A percentile compares a stretch with the other conserved stretches of the same genome.
Evolutionary conservation across 2,888 invertebrate genomes (phyloP).

Genomic region (Philaethria dido): DNA sequence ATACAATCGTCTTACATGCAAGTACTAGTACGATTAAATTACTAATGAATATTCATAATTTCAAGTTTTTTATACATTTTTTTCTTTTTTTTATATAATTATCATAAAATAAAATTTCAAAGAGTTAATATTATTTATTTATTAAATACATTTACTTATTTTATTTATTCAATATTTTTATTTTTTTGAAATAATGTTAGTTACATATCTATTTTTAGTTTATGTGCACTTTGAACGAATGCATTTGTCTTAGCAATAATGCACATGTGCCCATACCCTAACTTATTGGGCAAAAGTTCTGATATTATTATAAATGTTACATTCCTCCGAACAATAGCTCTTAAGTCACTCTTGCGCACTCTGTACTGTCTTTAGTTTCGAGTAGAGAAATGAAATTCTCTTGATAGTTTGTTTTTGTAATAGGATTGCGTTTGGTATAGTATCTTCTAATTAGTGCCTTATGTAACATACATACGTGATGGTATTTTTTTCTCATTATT

Average conservation of each 20-base stretch:
- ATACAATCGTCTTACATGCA: background rate
- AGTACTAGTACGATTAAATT: background rate
- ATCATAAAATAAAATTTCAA: background rate
- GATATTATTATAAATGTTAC: constrained; percentile 10
- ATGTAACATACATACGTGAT: constrained; percentile 35
- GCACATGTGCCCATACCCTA: background rate
- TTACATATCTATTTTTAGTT: no score
- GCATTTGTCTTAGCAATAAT: background rate
- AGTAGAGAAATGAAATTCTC: constrained; percentile 24
- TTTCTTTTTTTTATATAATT: background rate
- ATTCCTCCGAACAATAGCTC: constrained; percentile 24
- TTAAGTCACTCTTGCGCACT: constrained; percentile 20
- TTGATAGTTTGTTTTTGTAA: constrained; percentile 28
- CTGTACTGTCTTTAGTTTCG: constrained; percentile 3
- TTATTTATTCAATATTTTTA: no score
- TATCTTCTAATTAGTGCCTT: constrained; percentile 34
- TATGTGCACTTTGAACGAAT: no score
- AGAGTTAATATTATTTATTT: background rate
- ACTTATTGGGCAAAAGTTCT: background rate
- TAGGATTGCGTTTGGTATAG: constrained; percentile 29
- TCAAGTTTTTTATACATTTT: constrained; percentile 1
- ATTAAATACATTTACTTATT: background rate
- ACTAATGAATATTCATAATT: constrained; percentile 6
- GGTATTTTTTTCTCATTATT: constrained; percentile 40
- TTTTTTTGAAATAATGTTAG: no score